Conservation (phyloP, 2,888 invertebrate genomes). For the Stratiomys singularior region DNA sequence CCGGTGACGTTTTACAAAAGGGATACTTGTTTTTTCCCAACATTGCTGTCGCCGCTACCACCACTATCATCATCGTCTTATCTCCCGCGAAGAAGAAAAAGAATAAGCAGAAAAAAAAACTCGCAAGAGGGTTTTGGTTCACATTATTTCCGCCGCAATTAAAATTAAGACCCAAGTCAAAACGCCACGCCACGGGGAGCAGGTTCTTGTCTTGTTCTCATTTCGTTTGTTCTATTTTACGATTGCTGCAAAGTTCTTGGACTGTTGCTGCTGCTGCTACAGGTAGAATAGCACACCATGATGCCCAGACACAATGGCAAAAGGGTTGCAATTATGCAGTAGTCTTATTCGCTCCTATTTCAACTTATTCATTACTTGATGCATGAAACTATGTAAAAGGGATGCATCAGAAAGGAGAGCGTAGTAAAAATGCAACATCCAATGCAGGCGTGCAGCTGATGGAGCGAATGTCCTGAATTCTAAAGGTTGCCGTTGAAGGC, state of each 20-base stretch:
- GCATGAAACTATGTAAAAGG: background rate
- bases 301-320: background rate
- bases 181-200: background rate
- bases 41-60: no score
- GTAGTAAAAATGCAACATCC: background rate
- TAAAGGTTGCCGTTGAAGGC: background rate
- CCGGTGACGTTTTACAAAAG: background rate
- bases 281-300: background rate
- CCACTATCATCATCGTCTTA: no score
- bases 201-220: slow-evolving; percentile 34
- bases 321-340: slow-evolving; percentile 37
- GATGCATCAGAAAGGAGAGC: background rate
- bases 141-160: slow-evolving; percentile 45
- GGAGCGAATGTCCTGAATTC: background rate
- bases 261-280: background rate
- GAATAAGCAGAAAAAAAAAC: background rate
- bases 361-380: background rate
- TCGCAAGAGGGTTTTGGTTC: slow-evolving; percentile 16
- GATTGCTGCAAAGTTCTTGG: background rate
- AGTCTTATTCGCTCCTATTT: slow-evolving; percentile 4
- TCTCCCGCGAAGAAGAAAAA: no score
- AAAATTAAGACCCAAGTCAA: slow-evolving; percentile 41
- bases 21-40: slow-evolving; percentile 7
- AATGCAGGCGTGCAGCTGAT: background rate
- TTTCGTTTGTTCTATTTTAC: slow-evolving; percentile 19